These are phyloP conservation scores for Sinocyclocheilus rhinocerous DNA, from an alignment of 2,113 vertebrate genomes.

Conservation along the genomic window DNA sequence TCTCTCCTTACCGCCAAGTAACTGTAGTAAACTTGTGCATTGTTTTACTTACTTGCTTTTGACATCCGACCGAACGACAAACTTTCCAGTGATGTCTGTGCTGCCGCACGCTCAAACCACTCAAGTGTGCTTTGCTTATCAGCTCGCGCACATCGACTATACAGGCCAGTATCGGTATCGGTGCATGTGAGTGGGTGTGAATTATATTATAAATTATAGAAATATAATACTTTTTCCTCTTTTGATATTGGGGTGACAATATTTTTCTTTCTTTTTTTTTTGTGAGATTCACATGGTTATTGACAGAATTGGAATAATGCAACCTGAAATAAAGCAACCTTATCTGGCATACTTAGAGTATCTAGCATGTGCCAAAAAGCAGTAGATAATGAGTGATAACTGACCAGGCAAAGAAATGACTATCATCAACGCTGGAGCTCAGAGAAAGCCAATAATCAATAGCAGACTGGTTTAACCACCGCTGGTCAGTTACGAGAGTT, in stretches of 20 bases:
- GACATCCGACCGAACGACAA: no score
- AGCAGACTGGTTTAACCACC: slow-evolving; percentile 43
- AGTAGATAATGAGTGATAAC: slow-evolving; percentile 15
- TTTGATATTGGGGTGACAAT: neutral
- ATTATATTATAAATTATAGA: no score
- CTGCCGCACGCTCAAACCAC: no score
- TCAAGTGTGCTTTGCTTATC: no score
- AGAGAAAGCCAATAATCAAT: slow-evolving; percentile 47
- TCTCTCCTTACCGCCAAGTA: no score
- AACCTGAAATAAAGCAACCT: no score
- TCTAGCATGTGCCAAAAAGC: neutral
- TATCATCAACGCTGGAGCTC: neutral
- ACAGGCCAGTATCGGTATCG: no score
- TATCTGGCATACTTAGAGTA: neutral
- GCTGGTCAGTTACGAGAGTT: slow-evolving; percentile 4
- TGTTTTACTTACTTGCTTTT: no score
- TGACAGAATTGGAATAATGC: neutral
- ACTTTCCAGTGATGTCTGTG: no score
- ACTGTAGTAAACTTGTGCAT: no score
- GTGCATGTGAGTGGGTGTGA: no score
- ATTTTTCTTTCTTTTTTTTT: neutral
- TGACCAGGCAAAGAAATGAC: slow-evolving; percentile 30
- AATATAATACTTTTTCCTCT: neutral
- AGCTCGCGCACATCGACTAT: no score
- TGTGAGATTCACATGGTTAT: neutral